Evolutionary conservation across 1,140 invertebrate species (phyloP), one percentile per base, ranked within the genome.

Genomic region (Wiebesia pumilae): DNA sequence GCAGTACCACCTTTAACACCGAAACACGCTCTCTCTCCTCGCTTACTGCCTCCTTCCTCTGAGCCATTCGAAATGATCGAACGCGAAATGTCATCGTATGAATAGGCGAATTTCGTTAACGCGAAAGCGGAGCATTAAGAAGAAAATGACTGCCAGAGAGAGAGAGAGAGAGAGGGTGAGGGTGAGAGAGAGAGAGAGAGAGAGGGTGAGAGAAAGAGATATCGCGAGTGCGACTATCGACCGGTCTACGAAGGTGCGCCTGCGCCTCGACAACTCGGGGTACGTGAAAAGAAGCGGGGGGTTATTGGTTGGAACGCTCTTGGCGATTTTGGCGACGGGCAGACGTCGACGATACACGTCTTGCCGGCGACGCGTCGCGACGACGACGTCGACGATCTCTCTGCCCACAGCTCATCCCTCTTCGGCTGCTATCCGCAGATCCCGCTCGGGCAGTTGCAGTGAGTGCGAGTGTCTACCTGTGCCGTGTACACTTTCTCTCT

Each of bases 261-360:
- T 80, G 78, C 78, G 78, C 78, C 54, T 14, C 30, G 38, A 9
- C 19, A n/a, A n/a, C 38, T 43, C 78, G n/a, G 14, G 78, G 54
- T 33, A 14, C 27, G 33, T 54, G n/a, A 47, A 33, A 62, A 35
- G 51, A 19, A 40, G 21, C 30, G 43, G n/a, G 43, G 40, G 47
- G n/a, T 33, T 54, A 79, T 79, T 79, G 77, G 77, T 79, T 35
- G 77, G 77, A 79, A 58, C 16, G 30, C 43, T 79, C 10, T 80
- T 54, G 35, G 78, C 24, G 47, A 78, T 78, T 78, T 78, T 78
- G 47, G 77, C n/a, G 77, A 78, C 47, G 47, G 24, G 47, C 77
- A 51, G 77, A 78, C 77, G 47, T 54, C 33, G 30, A 58, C 51
- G 54, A 69, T 38, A 67, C 80, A 81, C 80, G 62, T 81, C 62